These are phyloP conservation scores for Scatophagus argus DNA, from an alignment of 2,113 vertebrate genomes.

Conservation along the genomic window DNA sequence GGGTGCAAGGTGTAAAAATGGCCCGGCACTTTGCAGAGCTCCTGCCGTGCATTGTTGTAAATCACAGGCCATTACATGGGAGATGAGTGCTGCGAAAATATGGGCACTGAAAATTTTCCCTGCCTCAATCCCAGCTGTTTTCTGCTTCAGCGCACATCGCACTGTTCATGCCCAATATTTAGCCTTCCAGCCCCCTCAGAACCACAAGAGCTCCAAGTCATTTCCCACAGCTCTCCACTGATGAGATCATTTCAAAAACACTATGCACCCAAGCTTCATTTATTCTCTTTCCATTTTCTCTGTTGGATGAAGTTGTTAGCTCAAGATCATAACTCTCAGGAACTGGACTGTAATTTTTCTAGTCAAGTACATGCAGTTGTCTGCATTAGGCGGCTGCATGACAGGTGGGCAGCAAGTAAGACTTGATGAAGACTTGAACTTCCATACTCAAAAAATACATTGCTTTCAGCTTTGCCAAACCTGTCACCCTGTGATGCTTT, in stretches of 20 bases:
- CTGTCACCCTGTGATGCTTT: neutral
- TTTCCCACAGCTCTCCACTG: neutral
- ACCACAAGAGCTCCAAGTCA: slow-evolving; percentile 22
- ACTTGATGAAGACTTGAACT: no score
- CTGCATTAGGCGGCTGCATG: neutral
- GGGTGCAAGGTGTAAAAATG: slow-evolving; percentile 40
- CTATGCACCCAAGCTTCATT: neutral
- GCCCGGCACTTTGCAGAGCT: slow-evolving; percentile 14
- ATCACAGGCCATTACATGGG: slow-evolving; percentile 61
- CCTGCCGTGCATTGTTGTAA: slow-evolving; percentile 43
- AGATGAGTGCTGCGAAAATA: slow-evolving; percentile 46
- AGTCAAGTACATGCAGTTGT: neutral
- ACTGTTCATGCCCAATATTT: slow-evolving; percentile 37
- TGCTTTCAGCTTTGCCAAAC: neutral
- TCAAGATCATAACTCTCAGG: slow-evolving; percentile 8
- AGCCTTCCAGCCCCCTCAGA: slow-evolving; percentile 28
- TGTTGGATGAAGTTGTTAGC: slow-evolving; percentile 5
- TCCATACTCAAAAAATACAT: neutral
- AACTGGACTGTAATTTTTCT: neutral
- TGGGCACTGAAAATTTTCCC: neutral
- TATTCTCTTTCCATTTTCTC: slow-evolving; percentile 1
- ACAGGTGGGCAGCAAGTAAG: no score
- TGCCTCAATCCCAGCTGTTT: slow-evolving; percentile 6
- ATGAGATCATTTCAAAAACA: slow-evolving; percentile 27
- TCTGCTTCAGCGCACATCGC: slow-evolving; percentile 50